These are phyloP conservation scores for Trichogramma dendrolimi DNA, from an alignment of 2,888 invertebrate genomes.

Conservation along the genomic window DNA sequence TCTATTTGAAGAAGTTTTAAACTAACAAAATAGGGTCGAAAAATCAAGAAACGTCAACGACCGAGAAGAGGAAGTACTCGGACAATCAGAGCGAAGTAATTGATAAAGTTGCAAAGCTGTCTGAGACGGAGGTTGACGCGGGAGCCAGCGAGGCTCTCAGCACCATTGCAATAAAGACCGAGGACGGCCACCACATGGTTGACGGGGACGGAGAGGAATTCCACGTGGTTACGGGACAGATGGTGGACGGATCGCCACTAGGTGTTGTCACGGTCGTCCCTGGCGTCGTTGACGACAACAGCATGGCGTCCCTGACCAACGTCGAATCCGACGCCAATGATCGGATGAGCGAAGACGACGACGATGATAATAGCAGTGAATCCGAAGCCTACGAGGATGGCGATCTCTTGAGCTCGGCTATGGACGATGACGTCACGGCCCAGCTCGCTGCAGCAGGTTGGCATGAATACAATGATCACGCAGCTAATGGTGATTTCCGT, in stretches of 20 bases:
- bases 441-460: slow-evolving; percentile 92
- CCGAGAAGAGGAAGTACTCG: too few species aligned
- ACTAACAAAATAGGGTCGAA: too few species aligned
- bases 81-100: too few species aligned
- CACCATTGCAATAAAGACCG: slow-evolving; percentile 7
- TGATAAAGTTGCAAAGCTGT: slow-evolving; percentile 18
- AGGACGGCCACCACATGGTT: neutral
- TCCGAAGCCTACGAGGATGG: slow-evolving; percentile 75
- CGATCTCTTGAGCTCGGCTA: slow-evolving; percentile 78
- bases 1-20: too few species aligned
- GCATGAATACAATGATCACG: slow-evolving; percentile 34
- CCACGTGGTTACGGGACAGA: slow-evolving; percentile 6
- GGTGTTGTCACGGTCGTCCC: neutral
- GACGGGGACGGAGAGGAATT: slow-evolving; percentile 18
- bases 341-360: slow-evolving; percentile 67
- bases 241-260: neutral
- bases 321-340: slow-evolving; percentile 47
- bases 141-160: slow-evolving; percentile 19
- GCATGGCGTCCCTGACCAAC: slow-evolving; percentile 45
- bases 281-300: neutral
- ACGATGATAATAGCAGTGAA: slow-evolving; percentile 75
- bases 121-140: slow-evolving; percentile 14
- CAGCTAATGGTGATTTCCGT: slow-evolving; percentile 54
- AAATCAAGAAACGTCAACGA: too few species aligned
- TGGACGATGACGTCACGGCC: slow-evolving; percentile 92